Percentiles rank a stretch among this genome's conserved stretches.
These are phyloP conservation scores for Lutraria lutraria DNA, from an alignment of 2,888 invertebrate genomes.

Conservation along the genomic window DNA sequence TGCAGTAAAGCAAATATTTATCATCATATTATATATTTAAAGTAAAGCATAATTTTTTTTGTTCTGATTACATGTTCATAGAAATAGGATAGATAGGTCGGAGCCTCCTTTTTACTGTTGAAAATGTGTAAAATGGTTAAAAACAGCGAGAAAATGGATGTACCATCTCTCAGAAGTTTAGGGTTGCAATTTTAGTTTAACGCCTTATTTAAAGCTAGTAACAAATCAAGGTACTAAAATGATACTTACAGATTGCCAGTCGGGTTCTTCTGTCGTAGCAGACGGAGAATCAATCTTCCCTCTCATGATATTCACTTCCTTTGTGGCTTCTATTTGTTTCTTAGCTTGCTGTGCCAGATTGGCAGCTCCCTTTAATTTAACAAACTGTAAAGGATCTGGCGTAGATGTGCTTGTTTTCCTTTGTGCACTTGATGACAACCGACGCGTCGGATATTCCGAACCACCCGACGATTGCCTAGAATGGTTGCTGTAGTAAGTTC, in stretches of 20 bases:
- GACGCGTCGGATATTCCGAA: constrained; percentile 73
- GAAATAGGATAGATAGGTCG: no score
- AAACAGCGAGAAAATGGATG: no score
- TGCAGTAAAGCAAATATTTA: no score
- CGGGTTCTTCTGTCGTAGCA: constrained; percentile 74
- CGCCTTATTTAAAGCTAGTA: no score
- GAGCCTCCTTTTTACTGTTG: no score
- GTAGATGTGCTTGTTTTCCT: constrained; percentile 68
- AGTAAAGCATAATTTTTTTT: no score
- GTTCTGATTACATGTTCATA: no score
- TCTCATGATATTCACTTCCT: constrained; percentile 79
- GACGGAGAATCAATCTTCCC: constrained; percentile 50
- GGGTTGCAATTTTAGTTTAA: no score
- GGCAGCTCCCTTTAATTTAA: constrained; percentile 78
- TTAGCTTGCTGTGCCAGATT: constrained; percentile 82
- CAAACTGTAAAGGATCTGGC: constrained; percentile 85
- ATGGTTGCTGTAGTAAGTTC: constrained; percentile 76
- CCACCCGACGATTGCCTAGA: constrained; percentile 82
- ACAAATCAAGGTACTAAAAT: background rate
- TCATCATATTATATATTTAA: no score
- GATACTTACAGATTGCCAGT: constrained; percentile 83
- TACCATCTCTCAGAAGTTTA: no score
- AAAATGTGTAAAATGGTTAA: no score
- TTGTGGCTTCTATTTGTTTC: constrained; percentile 81
- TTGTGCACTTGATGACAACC: constrained; percentile 52